phyloP scores from a whole-genome alignment of 2,113 vertebrate species.

The Himantopus leucocephalus region DNA sequence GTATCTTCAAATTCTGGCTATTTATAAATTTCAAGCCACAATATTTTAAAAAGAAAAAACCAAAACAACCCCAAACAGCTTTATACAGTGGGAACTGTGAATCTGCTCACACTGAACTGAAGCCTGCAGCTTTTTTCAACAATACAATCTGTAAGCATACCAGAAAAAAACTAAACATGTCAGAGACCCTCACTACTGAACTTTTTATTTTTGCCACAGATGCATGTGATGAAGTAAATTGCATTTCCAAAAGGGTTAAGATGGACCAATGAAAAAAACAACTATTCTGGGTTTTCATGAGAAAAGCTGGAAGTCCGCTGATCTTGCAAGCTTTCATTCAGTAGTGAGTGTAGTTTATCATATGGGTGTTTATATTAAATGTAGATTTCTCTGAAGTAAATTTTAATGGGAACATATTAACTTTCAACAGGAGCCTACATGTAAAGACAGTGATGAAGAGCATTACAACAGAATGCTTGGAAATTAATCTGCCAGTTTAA shows the following conservation, averaged over 20 bases:
- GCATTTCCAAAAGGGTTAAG: background rate
- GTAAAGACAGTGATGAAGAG: conserved; percentile 65
- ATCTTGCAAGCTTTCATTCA: background rate
- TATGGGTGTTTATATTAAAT: conserved; percentile 8
- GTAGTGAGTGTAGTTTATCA: background rate
- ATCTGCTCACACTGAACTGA: background rate
- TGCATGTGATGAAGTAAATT: background rate
- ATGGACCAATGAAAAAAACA: background rate
- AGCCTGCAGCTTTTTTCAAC: background rate
- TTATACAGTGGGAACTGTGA: background rate
- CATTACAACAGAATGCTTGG: conserved; percentile 63
- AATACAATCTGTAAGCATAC: background rate
- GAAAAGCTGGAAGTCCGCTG: background rate
- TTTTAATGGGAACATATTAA: conserved; percentile 58
- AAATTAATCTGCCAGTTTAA: conserved; percentile 82
- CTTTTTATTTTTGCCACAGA: background rate
- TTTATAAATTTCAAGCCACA: conserved; percentile 14
- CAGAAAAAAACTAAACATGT: background rate
- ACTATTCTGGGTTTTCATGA: background rate
- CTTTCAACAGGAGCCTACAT: conserved; percentile 42
- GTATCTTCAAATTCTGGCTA: conserved; percentile 27
- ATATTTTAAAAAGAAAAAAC: conserved; percentile 3
- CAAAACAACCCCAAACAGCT: background rate
- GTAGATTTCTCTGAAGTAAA: conserved; percentile 21
- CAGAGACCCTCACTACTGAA: background rate